phyloP scores from a whole-genome alignment of 2,113 vertebrate species.

The Cepphus grylle region DNA sequence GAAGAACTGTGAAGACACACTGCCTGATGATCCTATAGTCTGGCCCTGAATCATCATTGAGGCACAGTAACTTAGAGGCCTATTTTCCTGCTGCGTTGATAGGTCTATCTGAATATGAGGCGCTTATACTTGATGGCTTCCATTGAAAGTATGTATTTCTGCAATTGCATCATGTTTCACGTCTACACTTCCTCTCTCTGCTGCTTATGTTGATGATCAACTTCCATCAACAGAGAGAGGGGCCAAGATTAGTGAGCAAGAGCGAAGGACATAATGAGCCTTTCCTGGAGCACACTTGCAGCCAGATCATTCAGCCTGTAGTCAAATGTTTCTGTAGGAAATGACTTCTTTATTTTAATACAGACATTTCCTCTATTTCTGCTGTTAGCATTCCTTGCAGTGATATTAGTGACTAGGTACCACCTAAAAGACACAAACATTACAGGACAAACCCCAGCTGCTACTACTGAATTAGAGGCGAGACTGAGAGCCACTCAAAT shows the following conservation, averaged over 20 bases:
- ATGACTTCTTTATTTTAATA: background rate
- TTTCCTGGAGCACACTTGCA: background rate
- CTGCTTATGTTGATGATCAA: background rate
- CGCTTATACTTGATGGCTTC: background rate
- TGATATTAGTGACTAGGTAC: background rate
- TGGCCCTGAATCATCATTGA: background rate
- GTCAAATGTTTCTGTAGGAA: background rate
- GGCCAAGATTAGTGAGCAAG: background rate
- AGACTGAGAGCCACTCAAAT: background rate
- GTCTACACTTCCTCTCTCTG: background rate
- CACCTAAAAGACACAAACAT: background rate
- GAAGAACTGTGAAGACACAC: background rate
- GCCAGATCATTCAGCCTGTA: background rate
- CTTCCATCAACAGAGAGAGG: background rate
- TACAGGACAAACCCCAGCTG: background rate
- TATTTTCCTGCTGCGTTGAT: background rate
- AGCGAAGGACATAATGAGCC: rapidly evolving
- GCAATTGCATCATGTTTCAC: background rate
- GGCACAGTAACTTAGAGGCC: background rate
- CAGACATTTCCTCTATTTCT: background rate
- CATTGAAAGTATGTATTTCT: background rate
- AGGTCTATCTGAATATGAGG: background rate
- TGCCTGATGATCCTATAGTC: background rate
- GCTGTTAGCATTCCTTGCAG: background rate
- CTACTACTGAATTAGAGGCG: background rate